Evolutionary conservation across 2,888 invertebrate genomes (phyloP), one percentile per base, ranked within the genome.

Genomic region (Argyresthia albistria): DNA sequence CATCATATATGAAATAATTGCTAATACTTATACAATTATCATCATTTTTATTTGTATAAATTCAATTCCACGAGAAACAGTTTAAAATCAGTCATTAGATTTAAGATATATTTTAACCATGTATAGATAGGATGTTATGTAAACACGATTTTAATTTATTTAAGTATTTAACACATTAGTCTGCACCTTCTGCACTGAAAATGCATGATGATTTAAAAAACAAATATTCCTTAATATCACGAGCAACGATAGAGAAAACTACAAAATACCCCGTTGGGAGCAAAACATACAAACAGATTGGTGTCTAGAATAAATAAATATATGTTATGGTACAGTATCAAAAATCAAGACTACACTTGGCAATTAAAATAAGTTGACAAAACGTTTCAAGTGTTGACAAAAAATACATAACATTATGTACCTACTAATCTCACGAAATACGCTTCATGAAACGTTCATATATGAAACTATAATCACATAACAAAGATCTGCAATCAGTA

Each of bases 401-500:
- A 25, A 6, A 4, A 4, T 25, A 25, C 2, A 4, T 25, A 25
- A 25, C 3, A 4, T 25, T 25, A 25, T n/a, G n/a, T n/a, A 6
- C 25, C 2, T 25, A 25, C 3, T 25, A 2, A 25, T 25, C 25
- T 35, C 47, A 35, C 35, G 11, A 47, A 47, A 47, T 1, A 47
- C 10, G 35, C 35, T 11, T 12, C 16, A 45, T 45, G 8, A 35
- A 15, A 45, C n/a, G 14, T 45, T 45, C 16, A 15, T 4, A 15
- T 15, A 45, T 15, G 15, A n/a, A 14, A 25, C 25, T 25, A 25
- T 15, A 14, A 45, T 14, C 45, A 8, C 14, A 16, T 16, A 25
- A n/a, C n/a, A 46, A 46, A 35, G 25, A 11, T 59, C 35, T 12
- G 59, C 65, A 60, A 64, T 67, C 78, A 79, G 79, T 79, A 79